Evolutionary conservation across 23 tunicate genomes (phyloP), one percentile per base, ranked within the genome.

Genomic region (Styela clava): DNA sequence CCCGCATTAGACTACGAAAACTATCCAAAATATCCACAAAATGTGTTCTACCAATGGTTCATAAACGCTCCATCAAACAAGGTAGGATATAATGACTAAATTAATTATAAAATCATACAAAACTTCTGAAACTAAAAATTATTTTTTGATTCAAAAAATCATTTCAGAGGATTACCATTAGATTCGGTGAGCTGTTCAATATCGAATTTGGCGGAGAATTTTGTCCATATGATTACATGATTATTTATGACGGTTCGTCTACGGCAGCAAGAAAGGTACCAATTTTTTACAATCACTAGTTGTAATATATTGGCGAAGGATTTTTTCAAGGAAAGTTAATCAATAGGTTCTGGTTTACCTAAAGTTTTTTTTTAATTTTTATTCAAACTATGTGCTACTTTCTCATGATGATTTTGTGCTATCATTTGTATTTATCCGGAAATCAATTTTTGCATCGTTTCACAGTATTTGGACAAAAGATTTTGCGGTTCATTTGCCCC

Each of bases 181-280:
- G 31, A 29, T 67, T 67, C 24, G 71, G 31, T 18, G 71, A 25
- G 19, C 0, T 22, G 24, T 67, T 25, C 71, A 29, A 67, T 16
- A 67, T 67, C 22, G 71, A 67, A 29, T 27, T 25, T 67, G 81
- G 30, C 5, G 81, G 37, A 25, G 67, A 76, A 1, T 56, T 52
- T 20, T 76, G 81, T 44, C 33, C 81, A 9, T 76, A 76, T 29
- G 81, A 76, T 29, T 51, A 44, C 33, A 16, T 76, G 81, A 18
- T 27, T 25, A 44, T 76, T 51, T 76, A 76, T 52, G 81, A 76
- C 0, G 81, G 71, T 29, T 67, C 71, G 16, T 18, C 21, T 29
- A 67, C 71, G 19, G 2, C 16, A 25, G 22, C 30, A 25, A 27
- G 71, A 67, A 27, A 67, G 31, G 71, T 67, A 1, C 12, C 56